phyloP scores from a whole-genome alignment of 2,888 invertebrate genomes.

The Blomia tropicalis region DNA sequence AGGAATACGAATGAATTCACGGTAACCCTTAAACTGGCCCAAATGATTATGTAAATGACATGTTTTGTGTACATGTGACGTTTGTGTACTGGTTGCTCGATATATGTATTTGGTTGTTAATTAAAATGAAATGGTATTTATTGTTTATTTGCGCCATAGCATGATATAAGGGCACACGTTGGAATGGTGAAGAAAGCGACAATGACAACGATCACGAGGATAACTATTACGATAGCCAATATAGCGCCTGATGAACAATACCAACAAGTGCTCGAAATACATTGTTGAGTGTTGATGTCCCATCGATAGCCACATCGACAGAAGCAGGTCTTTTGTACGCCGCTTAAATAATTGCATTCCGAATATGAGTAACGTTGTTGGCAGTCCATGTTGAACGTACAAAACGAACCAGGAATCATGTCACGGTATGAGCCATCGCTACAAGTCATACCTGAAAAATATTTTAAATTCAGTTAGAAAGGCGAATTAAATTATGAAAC shows the following conservation, averaged over 20 bases:
- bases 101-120: no score
- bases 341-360: neutral
- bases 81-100: no score
- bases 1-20: no score
- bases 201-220: neutral
- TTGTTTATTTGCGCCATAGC: neutral
- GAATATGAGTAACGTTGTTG: neutral
- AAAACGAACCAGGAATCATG: neutral
- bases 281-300: neutral
- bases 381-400: neutral
- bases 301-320: constrained; percentile 8
- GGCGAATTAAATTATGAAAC: no score
- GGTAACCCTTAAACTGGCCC: no score
- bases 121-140: neutral
- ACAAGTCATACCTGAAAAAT: neutral
- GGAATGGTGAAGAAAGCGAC: neutral
- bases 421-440: neutral
- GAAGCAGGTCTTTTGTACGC: constrained; percentile 3
- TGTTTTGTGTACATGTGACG: no score
- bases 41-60: no score
- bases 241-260: constrained; percentile 3
- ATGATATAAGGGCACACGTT: neutral
- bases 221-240: neutral
- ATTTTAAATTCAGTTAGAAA: no score
- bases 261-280: neutral